Conservation (phyloP, 1,140 invertebrate species). For the Glomeris maerens region DNA sequence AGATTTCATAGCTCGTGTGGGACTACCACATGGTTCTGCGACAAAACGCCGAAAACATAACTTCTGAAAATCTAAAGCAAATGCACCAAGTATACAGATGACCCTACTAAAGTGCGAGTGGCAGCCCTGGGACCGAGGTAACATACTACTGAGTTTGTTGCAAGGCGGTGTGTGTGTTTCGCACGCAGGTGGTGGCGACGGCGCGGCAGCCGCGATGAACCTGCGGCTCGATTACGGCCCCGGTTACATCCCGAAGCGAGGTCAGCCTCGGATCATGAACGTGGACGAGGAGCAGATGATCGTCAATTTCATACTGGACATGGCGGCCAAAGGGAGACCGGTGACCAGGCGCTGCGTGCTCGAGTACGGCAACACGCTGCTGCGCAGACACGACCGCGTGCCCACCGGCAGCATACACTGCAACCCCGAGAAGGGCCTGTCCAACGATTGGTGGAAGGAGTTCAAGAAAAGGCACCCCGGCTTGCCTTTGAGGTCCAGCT, state of each 20-base stretch:
- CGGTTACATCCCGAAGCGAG: conserved; percentile 3
- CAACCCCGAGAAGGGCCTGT: conserved; percentile 11
- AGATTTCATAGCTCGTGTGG: no score
- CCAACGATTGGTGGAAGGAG: conserved; percentile 14
- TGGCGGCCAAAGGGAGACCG: conserved; percentile 8
- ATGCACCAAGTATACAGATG: no score
- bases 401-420: conserved; percentile 12
- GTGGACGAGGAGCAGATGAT: conserved; percentile 9
- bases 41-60: no score
- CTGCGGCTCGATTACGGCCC: no score
- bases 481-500: conserved; percentile 1
- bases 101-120: no score
- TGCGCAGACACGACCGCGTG: conserved; percentile 6
- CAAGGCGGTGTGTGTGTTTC: no score
- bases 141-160: no score
- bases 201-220: no score
- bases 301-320: conserved; percentile 9
- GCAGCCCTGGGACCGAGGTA: no score
- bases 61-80: no score
- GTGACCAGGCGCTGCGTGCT: conserved; percentile 11
- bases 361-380: conserved; percentile 13
- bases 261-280: conserved; percentile 10
- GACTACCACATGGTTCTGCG: no score
- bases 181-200: no score
- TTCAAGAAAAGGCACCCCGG: conserved; percentile 13